Base-by-base conservation (phyloP, 1,140 invertebrate species). In the Drosophila pruinosa region DNA sequence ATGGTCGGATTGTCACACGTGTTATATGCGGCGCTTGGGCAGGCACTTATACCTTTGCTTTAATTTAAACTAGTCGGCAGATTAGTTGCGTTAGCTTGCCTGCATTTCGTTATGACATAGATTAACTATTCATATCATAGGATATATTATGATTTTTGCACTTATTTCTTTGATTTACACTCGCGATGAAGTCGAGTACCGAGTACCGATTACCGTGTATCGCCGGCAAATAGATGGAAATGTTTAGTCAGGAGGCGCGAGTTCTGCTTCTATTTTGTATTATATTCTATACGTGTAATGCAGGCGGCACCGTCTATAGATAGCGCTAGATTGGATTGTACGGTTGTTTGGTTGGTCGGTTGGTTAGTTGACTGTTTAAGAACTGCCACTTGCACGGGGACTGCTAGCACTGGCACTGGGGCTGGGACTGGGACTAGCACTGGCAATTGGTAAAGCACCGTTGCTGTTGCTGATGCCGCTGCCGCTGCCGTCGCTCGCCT, bases 311-410 rank as follows among this genome's bases (percentile, higher is more conserved):
- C 31, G 59, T 39, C 47, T 53, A 34, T 5, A 61, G 64, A 61
- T 68, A 68, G 56, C 28, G 56, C 15, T 7, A 69, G 65, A 63
- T 63, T 63, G 65, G 65, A 69, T 63, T 58, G 58, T 24, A 52
- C 12, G 57, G 6, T 17, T 31, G 38, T 19, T 45, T 21, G 43
- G 28, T n/a, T 38, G 34, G 17, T 41, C 50, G 59, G 8, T 26
- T 28, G 59, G 41, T 65, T 39, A 48, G 77, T 73, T 65, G 71
- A 72, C 77, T 81, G 57, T 38, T 79, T 78, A 62, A 78, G 76
- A 77, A 79, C 76, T 74, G 75, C 22, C 69, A 67, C 63, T 64
- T 39, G 52, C 39, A 47, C 26, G 22, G 53, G 7, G 24, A 36
- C 50, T 31, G 48, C 50, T 52, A 38, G 38, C 58, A 62, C 57